Base-by-base conservation (phyloP, 1,140 invertebrate genomes). In the Drosophila biarmipes region DNA sequence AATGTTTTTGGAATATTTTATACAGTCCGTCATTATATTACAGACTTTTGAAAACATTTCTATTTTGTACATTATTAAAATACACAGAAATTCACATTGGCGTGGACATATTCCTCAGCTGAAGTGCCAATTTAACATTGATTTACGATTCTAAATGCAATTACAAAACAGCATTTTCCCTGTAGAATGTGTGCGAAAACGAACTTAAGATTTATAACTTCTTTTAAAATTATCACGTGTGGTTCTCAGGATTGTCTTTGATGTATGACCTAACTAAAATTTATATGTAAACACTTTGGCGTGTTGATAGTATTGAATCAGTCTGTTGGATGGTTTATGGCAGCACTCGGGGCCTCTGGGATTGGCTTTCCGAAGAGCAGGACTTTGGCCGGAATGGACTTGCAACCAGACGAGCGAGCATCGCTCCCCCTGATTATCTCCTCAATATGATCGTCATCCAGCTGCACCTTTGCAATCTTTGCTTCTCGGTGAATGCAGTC, bases 311-410 rank as follows among this genome's bases (percentile, higher is more conserved):
- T 21, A 19, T 46, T 34, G 8, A 34, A 17, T 19, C 15, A 49
- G n/a, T 49, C 48, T 12, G 15, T 27, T 29, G 53, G 0, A 27
- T 17, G 6, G 14, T 11, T n/a, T 14, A 1, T n/a, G 31, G 55
- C 15, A 29, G n/a, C 29, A 8, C 29, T 11, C 12, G 31, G 8
- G 8, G 38, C 15, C 2, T 6, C 14, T 10, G n/a, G 3, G 27
- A 11, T 19, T 15, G 46, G 46, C 24, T 31, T 27, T 1, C 75
- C 77, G 27, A 59, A 78, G n/a, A 86, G 45, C 2, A 78, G 12
- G 0, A 81, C 78, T 35, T 87, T 87, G 45, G 81, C 24, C 19
- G 56, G 62, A 7, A 86, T 59, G 0, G 66, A 49, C 37, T 87
- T 87, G 57, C 82, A 87, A 4, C 82, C 82, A 0, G 78, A 73